Percentiles rank a stretch among this genome's conserved stretches.
These are phyloP conservation scores for Drosophila tripunctata DNA, from an alignment of 2,888 invertebrate genomes.

Conservation along the genomic window DNA sequence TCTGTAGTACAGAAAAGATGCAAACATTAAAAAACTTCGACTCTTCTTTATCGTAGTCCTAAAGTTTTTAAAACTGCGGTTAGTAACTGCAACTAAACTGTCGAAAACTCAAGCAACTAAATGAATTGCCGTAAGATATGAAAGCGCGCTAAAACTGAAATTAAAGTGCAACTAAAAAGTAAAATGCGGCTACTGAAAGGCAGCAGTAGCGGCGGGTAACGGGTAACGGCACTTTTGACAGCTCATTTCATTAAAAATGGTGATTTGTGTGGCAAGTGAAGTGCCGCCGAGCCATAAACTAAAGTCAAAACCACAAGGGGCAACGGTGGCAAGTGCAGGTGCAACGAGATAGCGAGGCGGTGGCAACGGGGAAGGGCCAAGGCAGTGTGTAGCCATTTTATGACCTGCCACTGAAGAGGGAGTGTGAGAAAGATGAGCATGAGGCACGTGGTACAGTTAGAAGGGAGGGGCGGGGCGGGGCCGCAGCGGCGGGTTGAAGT, in stretches of 20 bases:
- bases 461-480: not conserved
- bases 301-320: slow-evolving; percentile 12
- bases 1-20: not conserved
- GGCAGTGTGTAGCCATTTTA: slow-evolving; percentile 57
- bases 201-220: too few species aligned
- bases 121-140: slow-evolving; percentile 33
- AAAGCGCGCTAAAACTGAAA: not conserved
- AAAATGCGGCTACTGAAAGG: slow-evolving; percentile 30
- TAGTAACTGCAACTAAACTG: slow-evolving; percentile 3
- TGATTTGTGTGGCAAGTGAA: slow-evolving; percentile 59
- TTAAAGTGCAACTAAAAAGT: not conserved
- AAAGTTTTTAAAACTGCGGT: not conserved
- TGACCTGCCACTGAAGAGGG: slow-evolving; percentile 17
- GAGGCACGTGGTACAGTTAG: not conserved
- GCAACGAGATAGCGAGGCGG: not conserved
- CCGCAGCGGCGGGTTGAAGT: slow-evolving; percentile 7
- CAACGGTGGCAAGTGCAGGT: slow-evolving; percentile 2
- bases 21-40: not conserved
- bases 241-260: slow-evolving; percentile 63
- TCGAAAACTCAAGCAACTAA: slow-evolving; percentile 13
- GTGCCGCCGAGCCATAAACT: slow-evolving; percentile 42
- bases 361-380: not conserved
- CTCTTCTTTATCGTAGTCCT: not conserved
- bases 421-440: not conserved
- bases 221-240: slow-evolving; percentile 47